Evolutionary conservation across 2,113 vertebrate species (phyloP).

Genomic region (Thymallus thymallus): DNA sequence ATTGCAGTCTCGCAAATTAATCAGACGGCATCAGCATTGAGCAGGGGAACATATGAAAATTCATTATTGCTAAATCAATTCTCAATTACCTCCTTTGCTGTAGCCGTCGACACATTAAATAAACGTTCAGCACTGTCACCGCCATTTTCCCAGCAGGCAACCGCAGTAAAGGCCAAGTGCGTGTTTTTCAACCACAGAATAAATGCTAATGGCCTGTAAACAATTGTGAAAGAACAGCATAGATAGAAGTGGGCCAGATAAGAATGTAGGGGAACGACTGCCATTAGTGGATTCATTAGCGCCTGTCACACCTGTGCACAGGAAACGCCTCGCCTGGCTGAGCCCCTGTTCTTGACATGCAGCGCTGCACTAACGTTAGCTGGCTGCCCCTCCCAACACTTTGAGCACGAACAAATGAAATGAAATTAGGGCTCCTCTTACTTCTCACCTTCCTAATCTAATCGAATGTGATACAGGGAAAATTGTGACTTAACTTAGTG

Average conservation of each 20-base stretch:
- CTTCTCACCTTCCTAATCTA: too few relatives aligned
- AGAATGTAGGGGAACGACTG: background rate
- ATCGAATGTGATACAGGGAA: too few relatives aligned
- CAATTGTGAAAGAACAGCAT: conserved; percentile 28
- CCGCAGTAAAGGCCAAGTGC: conserved; percentile 5
- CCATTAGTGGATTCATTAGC: conserved; percentile 18
- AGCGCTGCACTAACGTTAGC: background rate
- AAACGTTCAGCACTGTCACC: conserved; percentile 42
- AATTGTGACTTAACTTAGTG: too few relatives aligned
- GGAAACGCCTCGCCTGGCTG: conserved; percentile 5
- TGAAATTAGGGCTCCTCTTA: too few relatives aligned
- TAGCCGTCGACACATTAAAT: conserved; percentile 50
- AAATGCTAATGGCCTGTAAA: conserved; percentile 50
- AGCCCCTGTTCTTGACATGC: background rate
- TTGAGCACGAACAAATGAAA: background rate
- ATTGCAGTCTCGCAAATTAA: conserved; percentile 51
- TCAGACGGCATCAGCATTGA: conserved; percentile 49
- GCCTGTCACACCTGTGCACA: conserved; percentile 23
- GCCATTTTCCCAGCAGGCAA: conserved; percentile 28
- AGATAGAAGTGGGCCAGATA: background rate
- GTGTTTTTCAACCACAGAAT: conserved; percentile 32
- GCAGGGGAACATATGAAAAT: conserved; percentile 49
- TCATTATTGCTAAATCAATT: conserved; percentile 60
- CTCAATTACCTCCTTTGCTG: conserved; percentile 50
- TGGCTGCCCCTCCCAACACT: background rate